Conservation (phyloP, 2,797 vertebrate species). For the Sciurus vulgaris region DNA sequence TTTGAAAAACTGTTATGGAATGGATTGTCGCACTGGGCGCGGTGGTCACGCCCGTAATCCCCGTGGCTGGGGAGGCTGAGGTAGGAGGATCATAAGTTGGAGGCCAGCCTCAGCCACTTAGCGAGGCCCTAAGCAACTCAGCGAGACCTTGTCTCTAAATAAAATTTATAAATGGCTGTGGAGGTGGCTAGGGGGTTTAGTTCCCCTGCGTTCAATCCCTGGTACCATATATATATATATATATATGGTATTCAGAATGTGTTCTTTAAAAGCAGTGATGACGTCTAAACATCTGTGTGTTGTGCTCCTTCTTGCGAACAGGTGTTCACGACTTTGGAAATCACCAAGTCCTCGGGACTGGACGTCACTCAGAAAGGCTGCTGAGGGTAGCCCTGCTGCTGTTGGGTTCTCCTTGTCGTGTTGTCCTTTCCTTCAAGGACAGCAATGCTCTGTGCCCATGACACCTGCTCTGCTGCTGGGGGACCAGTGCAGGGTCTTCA, state of each 20-base stretch:
- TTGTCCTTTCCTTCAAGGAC: not conserved
- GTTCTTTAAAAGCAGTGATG: not conserved
- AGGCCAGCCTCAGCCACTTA: no score
- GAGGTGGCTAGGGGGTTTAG: no score
- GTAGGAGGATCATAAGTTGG: no score
- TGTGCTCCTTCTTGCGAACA: constrained; percentile 80
- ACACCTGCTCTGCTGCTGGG: not conserved
- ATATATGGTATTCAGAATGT: not conserved
- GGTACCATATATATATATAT: not conserved
- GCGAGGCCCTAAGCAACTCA: no score
- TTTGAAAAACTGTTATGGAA: constrained; percentile 16
- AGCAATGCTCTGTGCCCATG: not conserved
- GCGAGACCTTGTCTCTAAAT: no score
- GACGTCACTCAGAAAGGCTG: constrained; percentile 93
- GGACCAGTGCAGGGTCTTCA: constrained; percentile 50
- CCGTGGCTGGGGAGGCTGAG: no score
- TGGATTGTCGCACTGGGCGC: not conserved
- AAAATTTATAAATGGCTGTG: no score
- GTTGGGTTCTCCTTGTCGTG: constrained; percentile 88
- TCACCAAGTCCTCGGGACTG: constrained; percentile 94
- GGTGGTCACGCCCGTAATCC: no score
- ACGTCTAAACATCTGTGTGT: not conserved
- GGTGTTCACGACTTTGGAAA: constrained; percentile 95
- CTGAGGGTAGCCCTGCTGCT: constrained; percentile 98
- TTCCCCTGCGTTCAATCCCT: no score